These are phyloP conservation scores for Crossaster papposus DNA, from an alignment of 53 echinoderm and acorn worm species.

Conservation along the genomic window DNA sequence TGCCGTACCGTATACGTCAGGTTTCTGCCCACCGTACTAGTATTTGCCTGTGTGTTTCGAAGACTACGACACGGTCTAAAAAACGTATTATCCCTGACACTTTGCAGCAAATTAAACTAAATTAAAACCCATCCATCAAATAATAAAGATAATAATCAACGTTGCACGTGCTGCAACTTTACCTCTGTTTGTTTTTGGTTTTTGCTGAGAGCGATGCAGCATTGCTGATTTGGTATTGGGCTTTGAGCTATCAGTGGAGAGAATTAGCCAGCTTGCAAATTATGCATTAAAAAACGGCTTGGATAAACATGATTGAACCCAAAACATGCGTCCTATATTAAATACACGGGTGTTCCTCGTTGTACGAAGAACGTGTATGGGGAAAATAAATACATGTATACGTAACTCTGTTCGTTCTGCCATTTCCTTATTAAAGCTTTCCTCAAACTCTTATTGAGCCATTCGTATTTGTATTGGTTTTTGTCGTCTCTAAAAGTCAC, in stretches of 20 bases:
- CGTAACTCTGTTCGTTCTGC: neutral
- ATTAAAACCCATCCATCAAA: constrained; percentile 37
- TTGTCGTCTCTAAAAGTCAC: too few relatives aligned
- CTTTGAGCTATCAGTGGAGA: neutral
- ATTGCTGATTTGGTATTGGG: neutral
- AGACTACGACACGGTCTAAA: neutral
- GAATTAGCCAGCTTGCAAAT: too few relatives aligned
- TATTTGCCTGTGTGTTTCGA: neutral
- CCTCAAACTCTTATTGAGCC: too few relatives aligned
- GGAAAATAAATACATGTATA: neutral
- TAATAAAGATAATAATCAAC: neutral
- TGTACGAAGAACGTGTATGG: neutral
- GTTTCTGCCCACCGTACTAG: neutral
- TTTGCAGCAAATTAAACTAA: constrained; percentile 20
- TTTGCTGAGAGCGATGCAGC: neutral
- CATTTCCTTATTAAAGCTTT: neutral
- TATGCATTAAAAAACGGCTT: neutral
- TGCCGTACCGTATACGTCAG: neutral
- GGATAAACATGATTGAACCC: neutral
- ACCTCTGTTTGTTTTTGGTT: constrained; percentile 8
- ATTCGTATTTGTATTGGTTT: too few relatives aligned
- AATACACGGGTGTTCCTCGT: neutral
- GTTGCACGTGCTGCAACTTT: constrained; percentile 16
- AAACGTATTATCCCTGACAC: neutral
- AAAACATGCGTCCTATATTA: neutral